These are phyloP conservation scores for Tipula unca DNA, from an alignment of 2,888 invertebrate genomes.

Conservation along the genomic window DNA sequence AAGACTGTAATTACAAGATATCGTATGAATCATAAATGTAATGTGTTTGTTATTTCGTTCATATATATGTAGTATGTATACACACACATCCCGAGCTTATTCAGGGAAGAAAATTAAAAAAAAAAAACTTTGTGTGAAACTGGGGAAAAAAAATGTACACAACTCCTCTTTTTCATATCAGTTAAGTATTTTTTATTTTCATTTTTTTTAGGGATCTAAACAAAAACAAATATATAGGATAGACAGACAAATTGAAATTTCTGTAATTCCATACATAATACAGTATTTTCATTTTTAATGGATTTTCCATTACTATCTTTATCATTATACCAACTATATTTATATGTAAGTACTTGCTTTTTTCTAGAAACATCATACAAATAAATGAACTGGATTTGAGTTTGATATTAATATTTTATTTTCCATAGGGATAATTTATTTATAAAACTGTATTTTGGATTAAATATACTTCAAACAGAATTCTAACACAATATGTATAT, in stretches of 20 bases:
- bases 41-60: not conserved
- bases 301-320: not conserved
- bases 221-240: not conserved
- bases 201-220: not conserved
- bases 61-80: not conserved
- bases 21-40: not conserved
- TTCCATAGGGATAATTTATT: not conserved
- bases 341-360: not conserved
- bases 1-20: conserved; percentile 3
- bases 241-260: not conserved
- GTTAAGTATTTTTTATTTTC: not conserved
- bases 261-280: not conserved
- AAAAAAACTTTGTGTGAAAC: not conserved
- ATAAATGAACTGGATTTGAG: not conserved
- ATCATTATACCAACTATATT: not conserved
- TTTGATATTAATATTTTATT: not conserved
- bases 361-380: not conserved
- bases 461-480: not conserved
- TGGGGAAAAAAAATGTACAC: not conserved
- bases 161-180: not conserved
- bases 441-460: not conserved
- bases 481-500: not conserved
- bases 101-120: not conserved
- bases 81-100: not conserved
- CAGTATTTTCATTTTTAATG: not conserved